Percentiles rank a stretch among this genome's conserved stretches.
phyloP scores from a whole-genome alignment of 2,113 vertebrate genomes.

The Anhinga anhinga region DNA sequence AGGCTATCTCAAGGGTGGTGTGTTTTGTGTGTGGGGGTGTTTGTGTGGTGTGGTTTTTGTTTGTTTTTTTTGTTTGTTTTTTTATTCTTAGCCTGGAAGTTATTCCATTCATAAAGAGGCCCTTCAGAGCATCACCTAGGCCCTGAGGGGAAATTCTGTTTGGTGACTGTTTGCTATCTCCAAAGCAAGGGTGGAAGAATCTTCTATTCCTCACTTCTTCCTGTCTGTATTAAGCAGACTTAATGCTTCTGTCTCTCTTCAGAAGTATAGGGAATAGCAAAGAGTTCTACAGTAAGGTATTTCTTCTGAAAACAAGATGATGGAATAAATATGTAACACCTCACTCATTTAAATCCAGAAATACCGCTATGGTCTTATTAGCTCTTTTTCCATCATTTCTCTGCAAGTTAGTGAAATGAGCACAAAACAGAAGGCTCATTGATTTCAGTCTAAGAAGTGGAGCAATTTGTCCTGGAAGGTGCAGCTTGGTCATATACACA shows the following conservation, averaged over 20 bases:
- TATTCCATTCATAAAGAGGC: neutral
- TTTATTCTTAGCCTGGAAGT: neutral
- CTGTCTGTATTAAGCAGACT: neutral
- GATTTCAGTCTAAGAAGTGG: neutral
- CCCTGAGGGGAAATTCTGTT: neutral
- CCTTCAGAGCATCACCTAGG: neutral
- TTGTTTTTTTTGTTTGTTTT: neutral
- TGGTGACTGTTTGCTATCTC: neutral
- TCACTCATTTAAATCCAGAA: neutral
- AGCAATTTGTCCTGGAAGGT: neutral
- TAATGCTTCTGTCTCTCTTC: neutral
- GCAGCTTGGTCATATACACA: neutral
- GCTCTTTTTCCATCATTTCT: neutral
- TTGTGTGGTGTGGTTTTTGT: too few relatives aligned
- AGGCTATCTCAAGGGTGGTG: neutral
- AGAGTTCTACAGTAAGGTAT: neutral
- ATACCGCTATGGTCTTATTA: neutral
- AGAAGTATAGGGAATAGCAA: neutral
- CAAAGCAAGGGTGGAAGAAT: neutral
- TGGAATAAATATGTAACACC: neutral
- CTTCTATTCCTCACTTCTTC: neutral
- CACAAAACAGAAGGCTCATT: neutral
- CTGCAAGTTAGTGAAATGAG: neutral
- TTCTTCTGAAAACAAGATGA: neutral
- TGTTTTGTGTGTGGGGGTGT: too few relatives aligned